phyloP scores from a whole-genome alignment of 2,888 invertebrate species.

The Pandemis cinnamomeana region DNA sequence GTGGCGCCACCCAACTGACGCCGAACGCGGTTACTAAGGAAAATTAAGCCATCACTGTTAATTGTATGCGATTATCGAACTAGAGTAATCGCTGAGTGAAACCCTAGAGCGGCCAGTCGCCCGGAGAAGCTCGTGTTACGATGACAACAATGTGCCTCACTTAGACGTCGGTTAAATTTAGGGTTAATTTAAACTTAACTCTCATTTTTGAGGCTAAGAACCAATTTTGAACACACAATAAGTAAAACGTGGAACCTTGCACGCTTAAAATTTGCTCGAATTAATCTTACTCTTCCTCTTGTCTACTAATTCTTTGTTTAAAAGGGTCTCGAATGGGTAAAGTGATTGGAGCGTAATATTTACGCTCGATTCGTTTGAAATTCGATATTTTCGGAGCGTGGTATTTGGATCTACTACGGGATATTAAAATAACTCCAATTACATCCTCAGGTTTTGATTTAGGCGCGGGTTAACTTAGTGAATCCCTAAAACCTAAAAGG shows the following conservation, averaged over 20 bases:
- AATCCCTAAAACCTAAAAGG: neutral
- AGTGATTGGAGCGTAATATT: constrained; percentile 15
- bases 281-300: constrained; percentile 22
- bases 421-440: constrained; percentile 1
- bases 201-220: neutral
- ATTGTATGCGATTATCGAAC: constrained; percentile 27
- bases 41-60: constrained; percentile 24
- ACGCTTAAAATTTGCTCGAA: constrained; percentile 7
- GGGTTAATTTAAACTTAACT: neutral
- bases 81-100: constrained; percentile 25
- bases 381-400: constrained; percentile 10
- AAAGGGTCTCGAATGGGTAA: constrained; percentile 16
- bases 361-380: constrained; percentile 9
- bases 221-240: constrained; percentile 1
- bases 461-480: neutral
- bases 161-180: neutral
- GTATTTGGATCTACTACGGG: neutral
- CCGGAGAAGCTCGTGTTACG: neutral
- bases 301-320: constrained; percentile 21
- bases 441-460: neutral
- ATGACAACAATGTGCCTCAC: neutral
- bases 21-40: constrained; percentile 40
- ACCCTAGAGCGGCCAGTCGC: constrained; percentile 6
- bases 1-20: constrained; percentile 1
- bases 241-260: neutral